A percentile compares a stretch with the other conserved stretches of the same genome.
Conservation (phyloP, 2,113 vertebrate genomes). For the Limnothrissa miodon region DNA sequence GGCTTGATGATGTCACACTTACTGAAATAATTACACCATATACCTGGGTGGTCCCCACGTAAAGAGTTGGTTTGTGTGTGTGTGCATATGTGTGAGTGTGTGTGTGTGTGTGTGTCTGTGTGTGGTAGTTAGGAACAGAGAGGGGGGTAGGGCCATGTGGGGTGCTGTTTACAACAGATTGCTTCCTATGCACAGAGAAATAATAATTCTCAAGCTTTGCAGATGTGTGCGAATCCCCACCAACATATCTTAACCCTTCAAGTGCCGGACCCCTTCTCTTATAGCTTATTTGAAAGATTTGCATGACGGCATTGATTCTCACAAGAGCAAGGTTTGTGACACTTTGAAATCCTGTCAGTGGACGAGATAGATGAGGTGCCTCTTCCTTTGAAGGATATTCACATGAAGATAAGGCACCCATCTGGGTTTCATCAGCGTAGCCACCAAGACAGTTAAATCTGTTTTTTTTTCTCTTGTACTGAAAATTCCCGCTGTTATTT, state of each 20-base stretch:
- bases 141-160: slow-evolving; percentile 23
- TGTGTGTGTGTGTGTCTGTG: slow-evolving; percentile 14
- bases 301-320: not conserved
- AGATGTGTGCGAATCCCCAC: slow-evolving; percentile 44
- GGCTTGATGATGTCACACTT: slow-evolving; percentile 59
- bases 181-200: slow-evolving; percentile 56
- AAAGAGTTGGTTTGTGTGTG: not conserved
- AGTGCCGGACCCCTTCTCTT: not conserved
- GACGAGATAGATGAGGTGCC: not conserved
- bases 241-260: slow-evolving; percentile 54
- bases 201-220: slow-evolving; percentile 43
- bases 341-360: not conserved
- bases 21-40: slow-evolving; percentile 68
- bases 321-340: not conserved
- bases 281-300: not conserved
- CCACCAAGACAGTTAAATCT: not conserved
- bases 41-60: slow-evolving; percentile 65
- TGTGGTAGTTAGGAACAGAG: slow-evolving; percentile 1
- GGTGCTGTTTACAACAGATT: slow-evolving; percentile 55
- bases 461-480: not conserved
- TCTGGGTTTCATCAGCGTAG: slow-evolving; percentile 27
- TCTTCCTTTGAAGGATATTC: slow-evolving; percentile 18
- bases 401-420: slow-evolving; percentile 7
- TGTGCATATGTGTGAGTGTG: slow-evolving; percentile 24
- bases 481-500: not conserved